Evolutionary conservation across 1,140 invertebrate species (phyloP).

Genomic region (Drosophila pallidifrons): DNA sequence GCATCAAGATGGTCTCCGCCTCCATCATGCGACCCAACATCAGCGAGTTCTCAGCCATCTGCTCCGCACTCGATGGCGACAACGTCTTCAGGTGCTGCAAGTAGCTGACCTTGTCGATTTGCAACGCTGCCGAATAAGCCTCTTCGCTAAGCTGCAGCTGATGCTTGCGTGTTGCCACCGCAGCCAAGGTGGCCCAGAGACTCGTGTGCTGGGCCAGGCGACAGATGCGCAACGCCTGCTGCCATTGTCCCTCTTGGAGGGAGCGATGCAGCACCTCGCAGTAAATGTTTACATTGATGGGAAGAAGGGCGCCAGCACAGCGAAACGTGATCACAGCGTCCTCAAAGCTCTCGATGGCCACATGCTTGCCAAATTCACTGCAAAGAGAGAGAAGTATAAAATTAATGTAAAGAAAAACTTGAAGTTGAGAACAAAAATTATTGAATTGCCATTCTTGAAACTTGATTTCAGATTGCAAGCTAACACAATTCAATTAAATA

Average conservation of each 20-base stretch:
- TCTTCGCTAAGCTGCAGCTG: slow-evolving; percentile 94
- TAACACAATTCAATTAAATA: no score
- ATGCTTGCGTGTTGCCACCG: slow-evolving; percentile 91
- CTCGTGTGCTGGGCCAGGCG: slow-evolving; percentile 88
- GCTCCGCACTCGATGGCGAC: slow-evolving; percentile 86
- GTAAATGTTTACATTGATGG: slow-evolving; percentile 75
- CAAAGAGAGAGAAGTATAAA: neutral
- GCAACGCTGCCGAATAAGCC: slow-evolving; percentile 94
- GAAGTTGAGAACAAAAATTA: no score
- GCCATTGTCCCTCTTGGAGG: slow-evolving; percentile 78
- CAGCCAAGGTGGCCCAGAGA: slow-evolving; percentile 95
- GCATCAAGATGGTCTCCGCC: slow-evolving; percentile 93
- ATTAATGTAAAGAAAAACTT: no score
- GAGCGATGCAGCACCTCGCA: slow-evolving; percentile 79
- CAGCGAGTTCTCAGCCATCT: slow-evolving; percentile 92
- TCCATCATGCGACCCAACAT: slow-evolving; percentile 92
- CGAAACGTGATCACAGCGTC: slow-evolving; percentile 86
- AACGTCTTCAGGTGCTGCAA: slow-evolving; percentile 92
- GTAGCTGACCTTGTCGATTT: slow-evolving; percentile 95
- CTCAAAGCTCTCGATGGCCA: slow-evolving; percentile 92
- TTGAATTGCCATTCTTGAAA: no score
- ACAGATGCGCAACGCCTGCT: slow-evolving; percentile 77
- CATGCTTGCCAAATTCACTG: slow-evolving; percentile 88
- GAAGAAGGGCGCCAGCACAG: slow-evolving; percentile 73
- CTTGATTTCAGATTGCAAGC: no score